These are phyloP conservation scores for Neodontobutis hainanensis DNA, from an alignment of 2,113 vertebrate species.

Conservation along the genomic window DNA sequence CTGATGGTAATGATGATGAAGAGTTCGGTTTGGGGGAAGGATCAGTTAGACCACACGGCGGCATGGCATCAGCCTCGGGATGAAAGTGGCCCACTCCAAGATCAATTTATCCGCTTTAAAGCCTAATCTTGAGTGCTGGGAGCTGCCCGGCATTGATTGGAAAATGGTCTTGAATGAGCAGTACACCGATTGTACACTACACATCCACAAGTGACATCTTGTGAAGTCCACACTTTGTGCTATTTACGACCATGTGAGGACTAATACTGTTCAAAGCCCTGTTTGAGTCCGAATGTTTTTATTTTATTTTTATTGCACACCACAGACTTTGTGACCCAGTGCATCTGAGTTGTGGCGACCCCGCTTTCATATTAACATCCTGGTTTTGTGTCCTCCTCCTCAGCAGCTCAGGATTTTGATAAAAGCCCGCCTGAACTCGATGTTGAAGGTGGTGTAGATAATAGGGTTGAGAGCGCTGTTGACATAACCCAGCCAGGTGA, in stretches of 20 bases:
- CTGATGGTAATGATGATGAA: constrained; percentile 31
- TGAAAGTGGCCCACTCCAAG: not conserved
- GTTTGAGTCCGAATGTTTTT: constrained; percentile 10
- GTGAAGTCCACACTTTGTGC: constrained; percentile 40
- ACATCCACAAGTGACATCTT: constrained; percentile 15
- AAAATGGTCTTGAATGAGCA: constrained; percentile 28
- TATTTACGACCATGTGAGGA: constrained; percentile 25
- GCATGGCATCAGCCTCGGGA: constrained; percentile 5
- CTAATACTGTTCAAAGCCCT: constrained; percentile 43
- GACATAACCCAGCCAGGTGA: constrained; percentile 92
- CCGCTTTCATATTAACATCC: constrained; percentile 50
- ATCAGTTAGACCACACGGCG: constrained; percentile 44
- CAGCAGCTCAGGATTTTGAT: constrained; percentile 93
- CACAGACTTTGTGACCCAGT: constrained; percentile 2
- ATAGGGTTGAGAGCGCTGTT: constrained; percentile 94
- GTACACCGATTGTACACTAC: constrained; percentile 39
- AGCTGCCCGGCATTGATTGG: constrained; percentile 7
- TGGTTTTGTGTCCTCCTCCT: constrained; percentile 24
- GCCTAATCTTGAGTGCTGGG: constrained; percentile 11
- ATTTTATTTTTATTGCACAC: constrained; percentile 22
- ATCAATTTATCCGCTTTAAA: constrained; percentile 35
- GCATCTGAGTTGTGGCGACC: not conserved
- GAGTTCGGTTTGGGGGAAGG: not conserved
- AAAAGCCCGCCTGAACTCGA: constrained; percentile 92
- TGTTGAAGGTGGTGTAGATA: constrained; percentile 95